Conservation (phyloP, 2,797 vertebrate genomes). For the Malacoraja senta region DNA sequence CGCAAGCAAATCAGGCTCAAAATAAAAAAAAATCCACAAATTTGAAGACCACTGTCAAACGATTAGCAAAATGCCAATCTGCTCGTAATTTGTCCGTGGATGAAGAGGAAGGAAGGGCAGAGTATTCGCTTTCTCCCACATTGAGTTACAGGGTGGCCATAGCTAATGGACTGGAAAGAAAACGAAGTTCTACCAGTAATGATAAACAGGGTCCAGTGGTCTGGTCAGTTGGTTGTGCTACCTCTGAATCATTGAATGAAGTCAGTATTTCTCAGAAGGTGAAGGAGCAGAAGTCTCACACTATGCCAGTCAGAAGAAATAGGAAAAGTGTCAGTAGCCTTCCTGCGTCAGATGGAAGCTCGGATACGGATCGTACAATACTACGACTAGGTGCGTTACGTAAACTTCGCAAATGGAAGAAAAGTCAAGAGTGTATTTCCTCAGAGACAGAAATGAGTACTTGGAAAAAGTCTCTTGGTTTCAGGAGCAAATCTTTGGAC, state of each 20-base stretch:
- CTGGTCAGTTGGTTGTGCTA: constrained; percentile 78
- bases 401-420: constrained; percentile 94
- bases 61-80: constrained; percentile 84
- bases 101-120: constrained; percentile 71
- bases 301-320: constrained; percentile 92
- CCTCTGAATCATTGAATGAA: constrained; percentile 79
- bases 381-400: constrained; percentile 84
- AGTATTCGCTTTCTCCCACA: constrained; percentile 90
- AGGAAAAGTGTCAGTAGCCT: constrained; percentile 93
- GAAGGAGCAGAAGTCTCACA: constrained; percentile 68
- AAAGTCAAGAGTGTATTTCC: constrained; percentile 95
- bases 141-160: constrained; percentile 96
- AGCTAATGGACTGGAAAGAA: constrained; percentile 86
- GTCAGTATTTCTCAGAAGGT: constrained; percentile 66
- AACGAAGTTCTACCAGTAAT: constrained; percentile 64
- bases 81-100: constrained; percentile 80
- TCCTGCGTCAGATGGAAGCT: constrained; percentile 90
- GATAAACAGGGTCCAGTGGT: constrained; percentile 74
- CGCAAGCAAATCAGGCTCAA: constrained; percentile 66
- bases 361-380: constrained; percentile 86
- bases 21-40: constrained; percentile 79
- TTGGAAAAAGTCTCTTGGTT: constrained; percentile 85
- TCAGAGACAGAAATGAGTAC: constrained; percentile 93
- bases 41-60: constrained; percentile 89
- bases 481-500: constrained; percentile 94